Evolutionary conservation across 2,888 invertebrate genomes (phyloP), one percentile per base, ranked within the genome.

Genomic region (Andrena flavipes): DNA sequence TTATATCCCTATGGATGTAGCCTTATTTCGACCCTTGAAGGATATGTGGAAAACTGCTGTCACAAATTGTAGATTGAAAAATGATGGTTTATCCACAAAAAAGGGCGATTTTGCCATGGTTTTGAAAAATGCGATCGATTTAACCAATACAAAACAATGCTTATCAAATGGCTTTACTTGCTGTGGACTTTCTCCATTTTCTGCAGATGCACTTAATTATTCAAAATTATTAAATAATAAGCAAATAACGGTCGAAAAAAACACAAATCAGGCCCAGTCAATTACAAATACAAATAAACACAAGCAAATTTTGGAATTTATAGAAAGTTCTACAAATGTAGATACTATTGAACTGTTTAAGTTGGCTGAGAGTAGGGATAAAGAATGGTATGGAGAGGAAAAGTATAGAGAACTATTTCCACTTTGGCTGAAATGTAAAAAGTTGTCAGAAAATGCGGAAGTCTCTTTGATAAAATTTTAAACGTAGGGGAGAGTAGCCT

Each of bases 191-290:
- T n/a, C n/a, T 0, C 49, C 49, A 51, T 51, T 51, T n/a, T n/a
- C 49, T n/a, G 49, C 5, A 51, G n/a, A 6, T n/a, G 49, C n/a
- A 51, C 6, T 51, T n/a, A n/a, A 51, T n/a, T 51, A n/a, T n/a
- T n/a, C 49, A n/a, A n/a, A n/a, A 51, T 51, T n/a, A 7, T 51
- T 51, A 51, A n/a, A 51, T 51, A 51, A 51, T n/a, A 51, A 51
- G n/a, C 6, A 51, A 5, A n/a, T 51, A 51, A 51, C n/a, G 7
- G 1, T n/a, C 7, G 0, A 51, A 49, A 5, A n/a, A 49, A n/a
- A 0, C 6, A 49, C 13, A 49, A 49, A 49, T 49, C 16, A 6
- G 49, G n/a, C 5, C 49, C 49, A 49, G n/a, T 49, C 49, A 49
- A 16, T 49, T 49, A 6, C 4, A 49, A 4, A 49, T 49, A n/a